Percentiles rank a stretch among this genome's conserved stretches.
phyloP scores from a whole-genome alignment of 2,888 invertebrate species.

The Cetonia aurata region DNA sequence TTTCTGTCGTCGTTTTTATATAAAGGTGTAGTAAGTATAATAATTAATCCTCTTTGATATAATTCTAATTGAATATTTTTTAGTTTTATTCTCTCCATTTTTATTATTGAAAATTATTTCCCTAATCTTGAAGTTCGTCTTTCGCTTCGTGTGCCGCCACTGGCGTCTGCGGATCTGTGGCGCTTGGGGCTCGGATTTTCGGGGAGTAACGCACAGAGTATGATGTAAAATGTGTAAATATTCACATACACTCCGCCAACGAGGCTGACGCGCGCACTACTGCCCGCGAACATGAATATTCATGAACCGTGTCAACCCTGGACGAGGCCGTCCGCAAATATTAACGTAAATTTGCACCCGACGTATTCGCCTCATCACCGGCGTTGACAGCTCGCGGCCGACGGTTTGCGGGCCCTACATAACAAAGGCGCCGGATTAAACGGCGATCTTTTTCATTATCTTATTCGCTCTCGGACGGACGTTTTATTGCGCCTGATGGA shows the following conservation, averaged over 20 bases:
- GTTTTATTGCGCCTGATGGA: conserved; percentile 31
- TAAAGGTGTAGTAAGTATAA: no score
- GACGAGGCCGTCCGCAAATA: conserved; percentile 52
- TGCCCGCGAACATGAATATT: conserved; percentile 52
- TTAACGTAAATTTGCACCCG: conserved; percentile 52
- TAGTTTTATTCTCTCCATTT: no score
- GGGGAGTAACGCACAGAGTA: conserved; percentile 48
- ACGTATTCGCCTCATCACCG: background rate
- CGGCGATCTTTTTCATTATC: conserved; percentile 40
- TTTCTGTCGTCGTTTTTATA: no score
- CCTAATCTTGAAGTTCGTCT: no score
- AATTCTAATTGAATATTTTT: no score
- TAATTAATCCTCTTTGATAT: no score
- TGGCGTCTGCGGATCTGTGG: no score
- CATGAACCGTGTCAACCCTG: conserved; percentile 52
- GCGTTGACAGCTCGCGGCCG: background rate
- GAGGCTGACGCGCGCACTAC: conserved; percentile 6
- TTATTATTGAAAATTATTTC: no score
- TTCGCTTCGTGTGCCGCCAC: no score
- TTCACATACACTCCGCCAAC: conserved; percentile 52
- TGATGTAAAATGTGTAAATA: conserved; percentile 59
- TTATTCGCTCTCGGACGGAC: conserved; percentile 29
- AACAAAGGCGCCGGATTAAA: conserved; percentile 35
- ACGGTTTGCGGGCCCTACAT: background rate
- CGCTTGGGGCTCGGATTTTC: conserved; percentile 48